Base-by-base conservation (phyloP, 2,113 vertebrate species). In the Ondatra zibethicus region DNA sequence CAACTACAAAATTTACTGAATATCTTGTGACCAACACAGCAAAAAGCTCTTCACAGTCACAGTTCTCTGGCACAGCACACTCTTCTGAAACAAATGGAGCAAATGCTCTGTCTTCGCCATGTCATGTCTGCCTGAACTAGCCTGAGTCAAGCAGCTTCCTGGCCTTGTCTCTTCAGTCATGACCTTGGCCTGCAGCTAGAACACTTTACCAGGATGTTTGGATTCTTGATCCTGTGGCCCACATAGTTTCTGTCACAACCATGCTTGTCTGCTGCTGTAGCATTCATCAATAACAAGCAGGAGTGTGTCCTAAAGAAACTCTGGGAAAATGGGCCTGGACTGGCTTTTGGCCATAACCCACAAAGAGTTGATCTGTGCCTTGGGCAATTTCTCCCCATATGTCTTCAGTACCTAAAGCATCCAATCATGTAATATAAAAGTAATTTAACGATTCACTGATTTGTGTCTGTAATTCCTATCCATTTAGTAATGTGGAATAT, bases 401-500 rank as follows among this genome's bases (percentile, higher is more conserved):
- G 10, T 19, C 16, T 47, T 47, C 58, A 84, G 36, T 16, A 1
- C 19, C 14, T 42, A 72, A 84, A 70, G 70, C 23, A 39, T 68
- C 93, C 29, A 47, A 29, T 85, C 23, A 68, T 70, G 2, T 70
- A 68, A 90, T 17, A 80, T 8, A 55, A 87, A 90, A 73, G 16
- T 75, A 72, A 87, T 36, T 66, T 78, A 29, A 42, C 66, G 58
- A 81, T n/a, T 73, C 45, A 27, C 55, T 66, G 10, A 66, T 55
- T 39, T 75, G 31, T 66, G 16, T 73, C 70, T 68, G 27, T 61
- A 85, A 33, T 45, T 93, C 33, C 13, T 75, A 27, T 23, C 17
- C 47, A 91, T 45, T 86, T 65, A 80, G n/a, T 55, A 96, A 93
- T 42, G 14, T 85, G 33, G 42, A 63, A 78, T 63, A 72, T 63